A percentile compares a stretch with the other conserved stretches of the same genome.
phyloP scores from a whole-genome alignment of 2,797 vertebrate genomes.

The Oreonectes daqikongensis region DNA sequence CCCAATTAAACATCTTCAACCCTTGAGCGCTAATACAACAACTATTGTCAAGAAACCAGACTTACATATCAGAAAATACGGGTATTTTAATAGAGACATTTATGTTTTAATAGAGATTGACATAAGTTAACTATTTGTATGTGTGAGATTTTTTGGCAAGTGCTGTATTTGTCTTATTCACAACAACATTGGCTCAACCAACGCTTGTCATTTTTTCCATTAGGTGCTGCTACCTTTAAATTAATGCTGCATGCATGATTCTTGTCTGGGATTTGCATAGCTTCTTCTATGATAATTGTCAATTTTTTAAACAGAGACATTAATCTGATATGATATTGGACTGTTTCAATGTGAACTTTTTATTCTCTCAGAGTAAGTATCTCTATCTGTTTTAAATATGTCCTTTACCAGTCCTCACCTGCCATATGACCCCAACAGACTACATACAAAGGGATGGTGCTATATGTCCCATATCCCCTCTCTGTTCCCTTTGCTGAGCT shows the following conservation, averaged over 20 bases:
- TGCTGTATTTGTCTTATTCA: no score
- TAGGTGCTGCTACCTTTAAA: no score
- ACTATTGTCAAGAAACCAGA: conserved; percentile 44
- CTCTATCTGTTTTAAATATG: conserved; percentile 21
- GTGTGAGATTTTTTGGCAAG: neutral
- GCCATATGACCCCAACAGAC: conserved; percentile 24
- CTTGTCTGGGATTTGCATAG: neutral
- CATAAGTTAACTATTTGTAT: no score
- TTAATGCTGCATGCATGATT: neutral
- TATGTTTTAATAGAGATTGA: no score
- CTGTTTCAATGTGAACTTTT: neutral
- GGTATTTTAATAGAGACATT: neutral
- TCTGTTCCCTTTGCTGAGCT: conserved; percentile 37
- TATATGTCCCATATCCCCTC: conserved; percentile 11
- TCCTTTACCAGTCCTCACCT: conserved; percentile 25
- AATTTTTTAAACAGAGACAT: neutral
- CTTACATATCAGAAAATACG: neutral
- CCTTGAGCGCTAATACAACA: conserved; percentile 41
- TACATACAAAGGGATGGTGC: neutral
- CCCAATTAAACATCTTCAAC: conserved; percentile 48
- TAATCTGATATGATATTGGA: conserved; percentile 23
- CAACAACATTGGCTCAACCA: no score
- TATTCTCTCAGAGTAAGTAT: neutral
- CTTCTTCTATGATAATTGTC: neutral
- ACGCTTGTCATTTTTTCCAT: no score